A percentile compares a stretch with the other conserved stretches of the same genome.
phyloP scores from a whole-genome alignment of 2,888 invertebrate species.

The Agonopterix heracliana region DNA sequence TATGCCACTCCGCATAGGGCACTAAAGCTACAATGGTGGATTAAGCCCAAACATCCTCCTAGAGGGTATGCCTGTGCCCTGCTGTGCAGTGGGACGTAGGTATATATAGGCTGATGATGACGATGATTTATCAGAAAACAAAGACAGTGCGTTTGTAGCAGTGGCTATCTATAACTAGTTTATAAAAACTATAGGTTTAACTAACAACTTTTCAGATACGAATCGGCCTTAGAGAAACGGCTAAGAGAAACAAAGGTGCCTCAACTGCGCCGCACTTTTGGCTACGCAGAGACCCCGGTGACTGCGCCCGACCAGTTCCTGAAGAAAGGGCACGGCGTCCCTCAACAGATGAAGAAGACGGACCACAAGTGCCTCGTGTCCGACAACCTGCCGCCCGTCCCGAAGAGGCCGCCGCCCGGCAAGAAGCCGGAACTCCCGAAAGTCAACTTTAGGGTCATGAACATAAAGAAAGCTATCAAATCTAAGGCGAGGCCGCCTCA shows the following conservation, averaged over 20 bases:
- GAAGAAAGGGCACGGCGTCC: constrained; percentile 76
- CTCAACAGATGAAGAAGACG: constrained; percentile 52
- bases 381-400: constrained; percentile 65
- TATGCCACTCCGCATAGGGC: no score
- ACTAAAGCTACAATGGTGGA: no score
- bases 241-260: constrained; percentile 58
- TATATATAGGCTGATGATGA: no score
- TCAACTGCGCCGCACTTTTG: constrained; percentile 78
- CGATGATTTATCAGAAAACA: no score
- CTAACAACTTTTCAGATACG: constrained; percentile 45
- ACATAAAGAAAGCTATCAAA: constrained; percentile 76
- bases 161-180: no score
- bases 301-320: constrained; percentile 78
- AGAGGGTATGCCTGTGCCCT: no score
- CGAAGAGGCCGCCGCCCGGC: constrained; percentile 48
- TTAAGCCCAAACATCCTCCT: no score
- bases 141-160: background rate
- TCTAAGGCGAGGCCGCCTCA: constrained; percentile 73
- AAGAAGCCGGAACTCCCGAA: constrained; percentile 45
- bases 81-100: no score
- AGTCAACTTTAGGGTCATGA: constrained; percentile 75
- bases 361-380: constrained; percentile 54
- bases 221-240: constrained; percentile 68
- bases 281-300: constrained; percentile 78
- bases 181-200: background rate